Evolutionary conservation across 2,888 invertebrate species (phyloP), one percentile per base, ranked within the genome.

Genomic region (Drosophila paranaensis): DNA sequence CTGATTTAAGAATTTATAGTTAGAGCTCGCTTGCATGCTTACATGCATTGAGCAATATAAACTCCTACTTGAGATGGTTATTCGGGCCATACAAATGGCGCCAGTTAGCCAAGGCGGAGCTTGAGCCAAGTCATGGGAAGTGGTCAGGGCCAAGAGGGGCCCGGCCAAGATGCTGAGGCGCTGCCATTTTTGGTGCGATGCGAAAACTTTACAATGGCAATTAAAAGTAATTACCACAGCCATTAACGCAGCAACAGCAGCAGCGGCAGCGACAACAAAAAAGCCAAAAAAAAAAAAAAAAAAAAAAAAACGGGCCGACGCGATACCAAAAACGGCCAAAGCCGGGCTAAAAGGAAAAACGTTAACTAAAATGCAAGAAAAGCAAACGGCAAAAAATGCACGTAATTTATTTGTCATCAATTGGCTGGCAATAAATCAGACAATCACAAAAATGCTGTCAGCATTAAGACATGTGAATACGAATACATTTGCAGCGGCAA

Each of bases 401-500:
- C 72, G 89, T 85, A 86, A 85, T 85, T 88, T 88, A 88, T 88
- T 88, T 88, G 85, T 85, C 83, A 86, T 85, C 91, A 82, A 90
- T 90, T 90, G 90, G 82, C 82, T 82, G 85, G 81, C 88, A 86
- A 91, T 91, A 91, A 91, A 91, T 91, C 91, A 91, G 89, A 81
- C 90, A 91, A 91, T 91, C 91, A 90, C 91, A 91, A 91, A 91
- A 91, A 90, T 91, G 91, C 81, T 91, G 91, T 90, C 90, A 90
- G 82, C 90, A 89, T 88, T 89, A 88, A 88, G 88, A 85, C 88
- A 88, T 88, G 88, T 85, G 87, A 88, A 88, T 87, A 81, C 84
- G 82, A 84, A 82, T 88, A 82, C 81, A 69, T 74, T 76, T 69
- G 54, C 78, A 66, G 45, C 74, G 33, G 48, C 53, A 68, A 57